These are phyloP conservation scores for Drosophila guanche DNA, from an alignment of 1,140 invertebrate genomes.

Conservation along the genomic window DNA sequence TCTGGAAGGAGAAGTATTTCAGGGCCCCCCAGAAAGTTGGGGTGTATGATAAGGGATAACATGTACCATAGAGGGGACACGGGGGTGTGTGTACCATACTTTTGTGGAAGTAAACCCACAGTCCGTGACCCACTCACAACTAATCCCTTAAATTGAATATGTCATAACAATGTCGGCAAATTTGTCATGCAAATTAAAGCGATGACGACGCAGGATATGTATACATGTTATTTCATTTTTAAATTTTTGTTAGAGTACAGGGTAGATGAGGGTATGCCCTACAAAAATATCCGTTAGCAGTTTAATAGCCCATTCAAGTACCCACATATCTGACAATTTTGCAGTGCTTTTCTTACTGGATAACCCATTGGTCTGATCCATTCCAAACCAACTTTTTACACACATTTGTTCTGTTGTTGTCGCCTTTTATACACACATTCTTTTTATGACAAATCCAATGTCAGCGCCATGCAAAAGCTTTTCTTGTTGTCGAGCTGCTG, in stretches of 20 bases:
- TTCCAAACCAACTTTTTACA: neutral
- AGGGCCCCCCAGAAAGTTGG: neutral
- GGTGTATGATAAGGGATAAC: slow-evolving; percentile 47
- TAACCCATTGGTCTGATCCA: slow-evolving; percentile 15
- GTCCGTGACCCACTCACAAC: slow-evolving; percentile 47
- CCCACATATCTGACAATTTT: too few species aligned
- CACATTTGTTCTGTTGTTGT: slow-evolving; percentile 29
- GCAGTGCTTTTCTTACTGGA: neutral
- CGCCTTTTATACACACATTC: slow-evolving; percentile 37
- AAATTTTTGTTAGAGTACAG: neutral
- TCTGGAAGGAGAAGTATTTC: neutral
- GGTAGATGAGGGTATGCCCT: neutral
- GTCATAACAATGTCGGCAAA: slow-evolving; percentile 79
- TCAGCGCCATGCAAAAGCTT: slow-evolving; percentile 70
- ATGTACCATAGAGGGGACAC: neutral
- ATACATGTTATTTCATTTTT: slow-evolving; percentile 25
- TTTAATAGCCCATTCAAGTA: rapidly evolving
- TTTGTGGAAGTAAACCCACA: slow-evolving; percentile 1
- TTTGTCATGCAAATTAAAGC: slow-evolving; percentile 82
- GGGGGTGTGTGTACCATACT: slow-evolving; percentile 13
- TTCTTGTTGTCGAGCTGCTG: slow-evolving; percentile 51
- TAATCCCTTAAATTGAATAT: slow-evolving; percentile 82
- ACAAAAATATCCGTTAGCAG: too few species aligned
- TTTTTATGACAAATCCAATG: slow-evolving; percentile 76
- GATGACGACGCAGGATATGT: slow-evolving; percentile 63